Conservation (phyloP, 2,797 vertebrate genomes). For the Sternotherus odoratus region DNA sequence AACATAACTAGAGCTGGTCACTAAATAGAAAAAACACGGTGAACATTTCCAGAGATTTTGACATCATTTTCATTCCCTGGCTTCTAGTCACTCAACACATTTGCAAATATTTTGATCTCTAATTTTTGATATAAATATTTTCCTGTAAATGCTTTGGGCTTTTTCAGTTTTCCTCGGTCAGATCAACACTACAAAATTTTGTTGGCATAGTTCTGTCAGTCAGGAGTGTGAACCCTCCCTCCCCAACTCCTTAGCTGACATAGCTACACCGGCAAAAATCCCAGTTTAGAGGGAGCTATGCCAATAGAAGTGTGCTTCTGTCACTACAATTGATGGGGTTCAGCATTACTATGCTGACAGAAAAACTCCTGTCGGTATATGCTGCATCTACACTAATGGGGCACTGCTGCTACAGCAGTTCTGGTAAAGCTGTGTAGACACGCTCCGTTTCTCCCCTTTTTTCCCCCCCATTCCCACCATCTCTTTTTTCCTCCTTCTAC, state of each 20-base stretch:
- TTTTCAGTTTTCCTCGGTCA: neutral
- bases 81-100: neutral
- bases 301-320: neutral
- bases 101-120: neutral
- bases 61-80: neutral
- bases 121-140: neutral
- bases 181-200: neutral
- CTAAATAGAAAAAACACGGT: neutral
- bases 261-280: too few relatives aligned
- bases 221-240: too few relatives aligned
- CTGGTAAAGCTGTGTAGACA: neutral
- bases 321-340: neutral
- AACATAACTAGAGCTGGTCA: neutral
- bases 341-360: neutral
- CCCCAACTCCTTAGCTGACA: too few relatives aligned
- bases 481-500: neutral
- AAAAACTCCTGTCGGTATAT: neutral
- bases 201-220: neutral
- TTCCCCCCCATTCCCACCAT: neutral
- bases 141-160: neutral
- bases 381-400: neutral
- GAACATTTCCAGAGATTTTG: neutral
- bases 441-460: neutral
- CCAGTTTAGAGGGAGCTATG: too few relatives aligned
- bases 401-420: neutral